Evolutionary conservation across 2,888 invertebrate species (phyloP), one percentile per base, ranked within the genome.

Genomic region (Trichogramma dendrolimi): DNA sequence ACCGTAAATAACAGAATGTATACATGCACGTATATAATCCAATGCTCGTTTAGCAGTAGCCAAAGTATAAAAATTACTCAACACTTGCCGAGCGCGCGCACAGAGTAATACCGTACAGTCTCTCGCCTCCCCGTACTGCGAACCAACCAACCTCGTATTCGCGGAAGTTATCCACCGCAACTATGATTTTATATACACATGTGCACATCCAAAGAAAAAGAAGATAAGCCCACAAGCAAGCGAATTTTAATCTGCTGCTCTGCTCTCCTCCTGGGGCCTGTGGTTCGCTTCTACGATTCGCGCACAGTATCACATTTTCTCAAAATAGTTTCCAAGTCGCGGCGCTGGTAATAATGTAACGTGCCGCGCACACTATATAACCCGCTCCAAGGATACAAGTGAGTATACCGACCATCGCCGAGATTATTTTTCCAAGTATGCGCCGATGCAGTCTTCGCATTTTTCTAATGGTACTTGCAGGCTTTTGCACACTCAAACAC

Each of bases 311-410:
- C 27, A n/a, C 51, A 49, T 54, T 46, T 62, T 62, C 62, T 55
- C 59, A 43, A 59, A 62, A 59, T 52, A 62, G 55, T 62, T 59
- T 62, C 27, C 27, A 27, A 27, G 27, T 44, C 59, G 53, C 14
- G 39, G 62, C 14, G 48, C 11, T 48, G 52, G 59, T 62, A 62
- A 62, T 62, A 59, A 62, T 53, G 52, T 62, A 62, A 62, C 62
- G 58, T 59, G 62, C 27, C 52, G 44, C 54, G 54, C 52, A n/a
- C 49, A 49, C 6, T 27, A 38, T 4, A 6, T 2, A 7, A 10
- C 27, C 4, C 10, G n/a, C 51, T 38, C 39, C 51, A 38, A 40
- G 40, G 6, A 11, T 38, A 51, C 27, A n/a, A 56, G 59, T 14
- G 55, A 62, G 52, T 59, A 55, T 52, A 27, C 27, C 27, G 27